These are phyloP conservation scores for Steinernema hermaphroditum DNA, from an alignment of 2,888 invertebrate genomes.

Conservation along the genomic window DNA sequence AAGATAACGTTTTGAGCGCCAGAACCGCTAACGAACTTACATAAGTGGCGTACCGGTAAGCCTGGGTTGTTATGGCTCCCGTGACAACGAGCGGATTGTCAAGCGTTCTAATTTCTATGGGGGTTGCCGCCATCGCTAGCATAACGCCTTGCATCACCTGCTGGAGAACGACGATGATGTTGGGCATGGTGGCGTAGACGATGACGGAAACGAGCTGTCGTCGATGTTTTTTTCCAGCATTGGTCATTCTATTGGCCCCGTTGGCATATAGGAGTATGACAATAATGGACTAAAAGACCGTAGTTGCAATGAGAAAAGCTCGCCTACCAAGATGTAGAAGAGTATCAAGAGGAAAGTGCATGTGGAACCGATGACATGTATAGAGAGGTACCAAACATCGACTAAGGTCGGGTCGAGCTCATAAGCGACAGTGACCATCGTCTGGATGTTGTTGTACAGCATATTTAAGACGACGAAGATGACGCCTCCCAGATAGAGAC, in stretches of 20 bases:
- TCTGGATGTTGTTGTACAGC: neutral
- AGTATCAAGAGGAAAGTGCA: neutral
- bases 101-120: neutral
- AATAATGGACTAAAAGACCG: neutral
- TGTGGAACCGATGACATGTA: neutral
- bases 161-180: neutral
- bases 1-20: neutral
- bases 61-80: neutral
- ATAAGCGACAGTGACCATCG: neutral
- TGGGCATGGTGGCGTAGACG: neutral
- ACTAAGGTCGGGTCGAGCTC: neutral
- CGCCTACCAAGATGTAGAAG: neutral
- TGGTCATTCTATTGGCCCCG: too few species aligned
- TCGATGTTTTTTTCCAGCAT: neutral
- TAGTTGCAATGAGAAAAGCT: neutral
- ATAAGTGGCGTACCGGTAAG: neutral
- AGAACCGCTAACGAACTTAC: neutral
- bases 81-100: neutral
- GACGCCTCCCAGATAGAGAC: neutral
- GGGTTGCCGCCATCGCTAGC: neutral
- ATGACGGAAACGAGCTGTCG: conserved; percentile 4
- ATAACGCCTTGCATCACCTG: neutral
- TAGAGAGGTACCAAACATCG: neutral
- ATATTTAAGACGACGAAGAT: neutral
- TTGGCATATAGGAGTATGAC: neutral